Evolutionary conservation across 2,113 vertebrate species (phyloP), one percentile per base, ranked within the genome.

Genomic region (Semicossyphus pulcher): DNA sequence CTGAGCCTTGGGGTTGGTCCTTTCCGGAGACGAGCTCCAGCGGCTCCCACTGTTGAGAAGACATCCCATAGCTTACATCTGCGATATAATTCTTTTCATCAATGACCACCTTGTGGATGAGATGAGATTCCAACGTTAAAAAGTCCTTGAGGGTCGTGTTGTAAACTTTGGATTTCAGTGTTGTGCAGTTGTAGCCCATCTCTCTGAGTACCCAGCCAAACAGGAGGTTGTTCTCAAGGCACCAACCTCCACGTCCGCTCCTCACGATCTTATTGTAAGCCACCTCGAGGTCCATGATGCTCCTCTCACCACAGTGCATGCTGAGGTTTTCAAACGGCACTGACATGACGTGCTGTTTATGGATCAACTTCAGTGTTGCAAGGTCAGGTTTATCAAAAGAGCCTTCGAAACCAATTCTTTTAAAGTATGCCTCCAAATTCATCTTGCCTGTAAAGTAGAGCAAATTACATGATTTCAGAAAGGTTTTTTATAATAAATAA

Each of bases 271-370:
- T 96, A 36, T 95, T 58, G 63, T 91, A 98, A 62, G 78, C 72
- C 0, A 47, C 32, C 41, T 95, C 78, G 20, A 96, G 83, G 32
- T 93, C 86, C 77, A 96, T 68, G 25, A 72, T 73, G 54, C 91
- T 94, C 45, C 14, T 25, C 77, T 95, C 93, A 1, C 95, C 95
- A 12, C 95, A 94, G 76, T 96, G 96, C 4, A 97, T 91, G 80
- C 92, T 95, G 76, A 97, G 94, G 74, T 96, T 95, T 86, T 97
- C 95, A 73, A 94, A 98, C 3, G 95, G 95, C 28, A 97, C 48
- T 0, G 93, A 79, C 86, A 32, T 84, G 54, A 97, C 81, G 7
- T 96, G 95, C 47, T 91, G 92, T 59, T 85, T 89, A 75, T 96
- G 91, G 61, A 97, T 65, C 14, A 81, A 74, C 0, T 84, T 92